Conservation (phyloP, 2,797 vertebrate species). For the Chloroceryle amazona region DNA sequence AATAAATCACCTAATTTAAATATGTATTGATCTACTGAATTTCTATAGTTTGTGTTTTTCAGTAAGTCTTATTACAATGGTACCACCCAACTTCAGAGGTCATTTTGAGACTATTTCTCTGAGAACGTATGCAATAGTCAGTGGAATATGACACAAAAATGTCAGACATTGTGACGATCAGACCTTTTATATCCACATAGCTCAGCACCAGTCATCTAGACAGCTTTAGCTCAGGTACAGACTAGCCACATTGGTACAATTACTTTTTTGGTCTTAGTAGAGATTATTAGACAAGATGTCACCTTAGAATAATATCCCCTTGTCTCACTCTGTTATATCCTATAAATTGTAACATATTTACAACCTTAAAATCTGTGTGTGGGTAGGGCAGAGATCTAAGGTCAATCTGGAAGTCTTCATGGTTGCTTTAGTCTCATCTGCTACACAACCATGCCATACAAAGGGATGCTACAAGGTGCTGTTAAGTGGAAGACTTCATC, state of each 20-base stretch:
- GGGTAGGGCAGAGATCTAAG: background rate
- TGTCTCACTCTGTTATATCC: background rate
- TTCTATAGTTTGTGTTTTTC: background rate
- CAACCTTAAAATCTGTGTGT: background rate
- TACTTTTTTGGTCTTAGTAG: background rate
- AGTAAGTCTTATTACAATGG: background rate
- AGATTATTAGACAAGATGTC: background rate
- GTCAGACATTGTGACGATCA: background rate
- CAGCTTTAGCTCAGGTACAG: background rate
- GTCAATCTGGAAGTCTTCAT: background rate
- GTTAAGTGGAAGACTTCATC: background rate
- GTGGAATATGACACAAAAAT: background rate
- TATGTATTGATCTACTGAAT: background rate
- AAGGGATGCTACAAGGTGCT: accelerated
- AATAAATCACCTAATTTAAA: background rate
- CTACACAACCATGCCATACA: background rate
- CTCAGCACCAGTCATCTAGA: background rate
- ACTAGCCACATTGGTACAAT: background rate
- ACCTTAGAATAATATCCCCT: accelerated
- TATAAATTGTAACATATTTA: background rate
- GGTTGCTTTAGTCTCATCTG: background rate
- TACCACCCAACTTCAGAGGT: background rate
- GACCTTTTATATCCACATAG: background rate
- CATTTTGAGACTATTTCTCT: background rate
- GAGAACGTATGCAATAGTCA: background rate